phyloP scores from a whole-genome alignment of 2,888 invertebrate species.

The Tribolium freemani region DNA sequence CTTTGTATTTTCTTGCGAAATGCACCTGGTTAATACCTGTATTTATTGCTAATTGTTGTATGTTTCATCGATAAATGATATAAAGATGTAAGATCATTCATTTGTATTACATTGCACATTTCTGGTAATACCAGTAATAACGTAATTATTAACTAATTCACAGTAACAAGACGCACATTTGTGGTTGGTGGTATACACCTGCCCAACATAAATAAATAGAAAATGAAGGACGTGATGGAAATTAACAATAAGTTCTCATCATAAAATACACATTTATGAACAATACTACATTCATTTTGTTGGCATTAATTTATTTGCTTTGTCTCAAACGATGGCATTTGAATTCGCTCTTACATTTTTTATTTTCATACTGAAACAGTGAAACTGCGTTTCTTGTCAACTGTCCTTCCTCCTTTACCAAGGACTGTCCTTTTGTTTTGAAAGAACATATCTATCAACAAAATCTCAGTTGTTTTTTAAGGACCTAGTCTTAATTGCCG shows the following conservation, averaged over 20 bases:
- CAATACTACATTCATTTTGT: neutral
- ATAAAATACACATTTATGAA: conserved; percentile 11
- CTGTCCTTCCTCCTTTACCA: too few relatives aligned
- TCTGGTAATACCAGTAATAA: conserved; percentile 21
- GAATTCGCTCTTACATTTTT: neutral
- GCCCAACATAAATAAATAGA: conserved; percentile 35
- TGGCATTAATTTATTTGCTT: neutral
- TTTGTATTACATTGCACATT: conserved; percentile 16
- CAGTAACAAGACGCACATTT: conserved; percentile 22
- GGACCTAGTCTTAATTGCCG: too few relatives aligned
- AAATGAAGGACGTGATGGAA: conserved; percentile 34
- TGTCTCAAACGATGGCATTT: neutral
- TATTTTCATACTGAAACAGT: neutral
- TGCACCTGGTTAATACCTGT: conserved; percentile 1
- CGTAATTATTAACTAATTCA: conserved; percentile 35
- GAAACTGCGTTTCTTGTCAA: too few relatives aligned
- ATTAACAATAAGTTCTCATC: conserved; percentile 25
- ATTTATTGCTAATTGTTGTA: neutral
- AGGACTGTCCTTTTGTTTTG: too few relatives aligned
- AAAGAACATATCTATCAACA: too few relatives aligned
- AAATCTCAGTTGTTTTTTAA: too few relatives aligned
- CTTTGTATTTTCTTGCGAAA: neutral
- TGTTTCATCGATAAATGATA: neutral
- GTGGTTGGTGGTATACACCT: conserved; percentile 35
- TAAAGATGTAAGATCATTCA: neutral